phyloP scores from a whole-genome alignment of 2,797 vertebrate species.

The Siniperca obscura region DNA sequence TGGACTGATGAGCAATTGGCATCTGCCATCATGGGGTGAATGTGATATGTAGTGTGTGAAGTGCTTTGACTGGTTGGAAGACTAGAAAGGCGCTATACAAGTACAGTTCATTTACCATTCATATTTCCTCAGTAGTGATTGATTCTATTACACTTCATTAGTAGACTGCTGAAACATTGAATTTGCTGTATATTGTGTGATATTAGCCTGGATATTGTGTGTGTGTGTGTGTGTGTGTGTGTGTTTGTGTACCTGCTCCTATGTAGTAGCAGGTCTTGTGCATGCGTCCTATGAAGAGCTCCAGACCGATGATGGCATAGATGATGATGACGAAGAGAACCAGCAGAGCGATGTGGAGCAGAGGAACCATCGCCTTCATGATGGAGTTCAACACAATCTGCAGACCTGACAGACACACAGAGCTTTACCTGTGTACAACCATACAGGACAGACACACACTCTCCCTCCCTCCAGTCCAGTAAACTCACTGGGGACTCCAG shows the following conservation, averaged over 20 bases:
- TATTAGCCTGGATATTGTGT: not conserved
- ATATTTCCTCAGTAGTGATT: too few relatives aligned
- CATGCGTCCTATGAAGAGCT: constrained; percentile 96
- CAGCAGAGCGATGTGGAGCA: constrained; percentile 93
- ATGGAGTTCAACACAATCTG: constrained; percentile 97
- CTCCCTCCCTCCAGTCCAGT: not conserved
- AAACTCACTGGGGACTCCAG: constrained; percentile 97
- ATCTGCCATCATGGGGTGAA: too few relatives aligned
- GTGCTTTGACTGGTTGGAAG: too few relatives aligned
- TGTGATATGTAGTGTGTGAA: too few relatives aligned
- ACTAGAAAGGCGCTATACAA: too few relatives aligned
- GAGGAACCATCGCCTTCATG: constrained; percentile 95
- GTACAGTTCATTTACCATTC: not conserved
- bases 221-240: constrained; percentile 25
- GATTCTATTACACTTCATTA: too few relatives aligned
- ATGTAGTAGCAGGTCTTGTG: constrained; percentile 93
- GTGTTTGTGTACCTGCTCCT: constrained; percentile 76
- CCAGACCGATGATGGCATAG: constrained; percentile 95
- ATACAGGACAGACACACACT: not conserved
- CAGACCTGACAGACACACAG: constrained; percentile 83
- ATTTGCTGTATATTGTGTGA: not conserved
- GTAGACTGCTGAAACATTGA: not conserved
- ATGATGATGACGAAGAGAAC: constrained; percentile 98
- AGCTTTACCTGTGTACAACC: not conserved
- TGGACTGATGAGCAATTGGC: too few relatives aligned